Evolutionary conservation across 35 echinoderm and acorn worm species (phyloP).

Genomic region (Chiridota heheva): DNA sequence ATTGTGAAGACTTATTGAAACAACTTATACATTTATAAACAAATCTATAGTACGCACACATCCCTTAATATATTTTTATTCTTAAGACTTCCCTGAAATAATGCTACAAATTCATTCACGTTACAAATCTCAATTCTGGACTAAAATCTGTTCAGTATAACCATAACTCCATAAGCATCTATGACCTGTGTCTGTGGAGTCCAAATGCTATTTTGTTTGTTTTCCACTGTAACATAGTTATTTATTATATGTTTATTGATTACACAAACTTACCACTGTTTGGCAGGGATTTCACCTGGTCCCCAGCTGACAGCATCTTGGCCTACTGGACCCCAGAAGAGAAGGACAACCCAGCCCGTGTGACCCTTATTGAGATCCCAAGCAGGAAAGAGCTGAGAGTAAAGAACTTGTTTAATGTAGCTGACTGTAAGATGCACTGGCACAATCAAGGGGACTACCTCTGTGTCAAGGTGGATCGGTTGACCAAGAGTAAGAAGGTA

Average conservation of each 20-base stretch:
- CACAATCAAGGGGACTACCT: slow-evolving; percentile 90
- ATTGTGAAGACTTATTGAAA: no score
- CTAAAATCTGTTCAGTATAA: no score
- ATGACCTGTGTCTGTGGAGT: neutral
- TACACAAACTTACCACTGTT: no score
- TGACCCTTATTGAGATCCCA: slow-evolving; percentile 88
- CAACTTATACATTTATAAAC: no score
- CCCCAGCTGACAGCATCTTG: slow-evolving; percentile 71
- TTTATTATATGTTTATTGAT: neutral
- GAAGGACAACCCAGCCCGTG: slow-evolving; percentile 85
- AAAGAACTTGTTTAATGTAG: slow-evolving; percentile 95
- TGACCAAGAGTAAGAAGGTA: slow-evolving; percentile 93
- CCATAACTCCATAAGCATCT: neutral
- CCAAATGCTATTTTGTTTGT: neutral
- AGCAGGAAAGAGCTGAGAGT: slow-evolving; percentile 78
- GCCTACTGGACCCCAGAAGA: slow-evolving; percentile 88
- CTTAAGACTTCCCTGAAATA: no score
- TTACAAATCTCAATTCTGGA: no score
- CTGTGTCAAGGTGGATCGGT: slow-evolving; percentile 82
- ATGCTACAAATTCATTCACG: no score
- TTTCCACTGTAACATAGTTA: neutral
- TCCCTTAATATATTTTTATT: no score
- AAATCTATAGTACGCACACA: no score
- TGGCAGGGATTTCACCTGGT: slow-evolving; percentile 93
- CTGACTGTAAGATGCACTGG: slow-evolving; percentile 97